Evolutionary conservation across 1,140 invertebrate species (phyloP).

Genomic region (Magallana ariakensis): DNA sequence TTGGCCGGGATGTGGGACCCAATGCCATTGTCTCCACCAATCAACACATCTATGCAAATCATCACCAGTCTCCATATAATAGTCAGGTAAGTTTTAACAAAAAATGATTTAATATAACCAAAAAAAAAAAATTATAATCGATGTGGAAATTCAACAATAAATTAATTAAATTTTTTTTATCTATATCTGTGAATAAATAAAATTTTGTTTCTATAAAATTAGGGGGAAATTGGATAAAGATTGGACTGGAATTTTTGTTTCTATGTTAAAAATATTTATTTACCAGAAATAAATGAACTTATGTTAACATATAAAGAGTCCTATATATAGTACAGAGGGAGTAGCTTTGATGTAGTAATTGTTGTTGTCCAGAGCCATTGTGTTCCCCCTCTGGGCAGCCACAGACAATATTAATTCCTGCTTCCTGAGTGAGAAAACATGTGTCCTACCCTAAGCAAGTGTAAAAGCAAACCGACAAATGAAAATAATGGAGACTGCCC

Average conservation of each 20-base stretch:
- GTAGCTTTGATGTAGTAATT: neutral
- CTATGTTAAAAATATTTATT: too few relatives aligned
- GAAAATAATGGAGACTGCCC: too few relatives aligned
- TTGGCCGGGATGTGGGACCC: slow-evolving; percentile 43
- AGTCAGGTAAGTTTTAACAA: slow-evolving; percentile 30
- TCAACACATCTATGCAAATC: slow-evolving; percentile 31
- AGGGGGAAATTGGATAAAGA: too few relatives aligned
- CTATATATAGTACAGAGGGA: neutral
- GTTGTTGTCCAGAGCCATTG: neutral
- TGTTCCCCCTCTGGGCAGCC: neutral
- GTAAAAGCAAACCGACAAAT: neutral
- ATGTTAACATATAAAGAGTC: too few relatives aligned
- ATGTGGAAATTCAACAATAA: neutral
- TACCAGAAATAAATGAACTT: too few relatives aligned
- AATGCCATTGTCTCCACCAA: slow-evolving; percentile 43
- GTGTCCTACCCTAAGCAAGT: neutral
- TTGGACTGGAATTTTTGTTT: too few relatives aligned
- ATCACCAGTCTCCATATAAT: slow-evolving; percentile 9
- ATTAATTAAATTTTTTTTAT: neutral
- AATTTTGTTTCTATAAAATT: too few relatives aligned
- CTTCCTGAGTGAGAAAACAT: slow-evolving; percentile 24
- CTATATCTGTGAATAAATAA: neutral
- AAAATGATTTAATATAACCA: too few relatives aligned
- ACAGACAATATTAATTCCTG: neutral
- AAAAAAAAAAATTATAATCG: neutral